A percentile compares a stretch with the other conserved stretches of the same genome.
Conservation (phyloP, 1,140 invertebrate genomes). For the Helicoverpa armigera region DNA sequence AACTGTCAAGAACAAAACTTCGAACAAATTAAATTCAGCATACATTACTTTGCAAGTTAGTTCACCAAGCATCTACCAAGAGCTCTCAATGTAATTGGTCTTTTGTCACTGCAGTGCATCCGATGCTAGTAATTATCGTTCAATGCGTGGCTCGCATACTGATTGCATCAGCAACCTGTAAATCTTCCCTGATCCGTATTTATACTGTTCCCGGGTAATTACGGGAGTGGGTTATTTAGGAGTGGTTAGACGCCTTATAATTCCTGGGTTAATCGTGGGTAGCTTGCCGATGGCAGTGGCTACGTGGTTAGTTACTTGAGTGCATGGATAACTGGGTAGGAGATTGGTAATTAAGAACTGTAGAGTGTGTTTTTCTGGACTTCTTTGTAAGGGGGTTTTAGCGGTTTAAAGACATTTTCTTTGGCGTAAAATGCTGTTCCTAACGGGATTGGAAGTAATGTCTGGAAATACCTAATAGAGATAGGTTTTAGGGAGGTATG, state of each 20-base stretch:
- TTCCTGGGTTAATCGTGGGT: conserved; percentile 13
- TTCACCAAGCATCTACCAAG: not conserved
- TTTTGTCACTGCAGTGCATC: conserved; percentile 40
- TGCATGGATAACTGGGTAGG: too few relatives aligned
- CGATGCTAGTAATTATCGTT: not conserved
- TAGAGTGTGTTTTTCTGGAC: not conserved
- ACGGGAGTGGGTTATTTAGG: conserved; percentile 12
- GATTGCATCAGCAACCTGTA: not conserved
- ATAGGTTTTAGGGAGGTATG: too few relatives aligned
- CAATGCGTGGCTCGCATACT: conserved; percentile 20
- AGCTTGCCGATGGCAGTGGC: not conserved
- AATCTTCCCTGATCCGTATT: conserved; percentile 26
- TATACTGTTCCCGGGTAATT: conserved; percentile 13
- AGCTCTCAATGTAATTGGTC: conserved; percentile 43
- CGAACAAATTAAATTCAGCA: not conserved
- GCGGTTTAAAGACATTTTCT: too few relatives aligned
- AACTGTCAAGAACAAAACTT: not conserved
- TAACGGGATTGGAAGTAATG: too few relatives aligned
- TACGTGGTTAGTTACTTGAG: too few relatives aligned
- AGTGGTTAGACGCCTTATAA: conserved; percentile 16
- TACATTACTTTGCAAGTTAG: not conserved
- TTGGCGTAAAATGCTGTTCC: too few relatives aligned
- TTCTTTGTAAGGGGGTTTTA: too few relatives aligned
- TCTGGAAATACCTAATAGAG: too few relatives aligned
- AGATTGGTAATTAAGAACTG: not conserved